Base-by-base conservation (phyloP, 2,113 vertebrate genomes). In the Nyctereutes procyonoides region DNA sequence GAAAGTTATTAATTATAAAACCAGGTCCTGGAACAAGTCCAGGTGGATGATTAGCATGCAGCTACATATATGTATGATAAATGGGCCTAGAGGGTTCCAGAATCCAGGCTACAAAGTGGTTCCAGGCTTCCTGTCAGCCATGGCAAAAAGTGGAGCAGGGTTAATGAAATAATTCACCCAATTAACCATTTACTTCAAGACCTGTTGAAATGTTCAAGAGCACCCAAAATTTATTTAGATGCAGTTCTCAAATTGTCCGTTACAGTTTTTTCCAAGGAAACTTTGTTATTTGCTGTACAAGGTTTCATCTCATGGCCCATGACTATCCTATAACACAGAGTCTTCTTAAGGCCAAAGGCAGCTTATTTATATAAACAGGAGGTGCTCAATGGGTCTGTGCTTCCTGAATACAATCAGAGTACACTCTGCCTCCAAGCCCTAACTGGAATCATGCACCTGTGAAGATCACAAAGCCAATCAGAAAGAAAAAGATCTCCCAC, bases 351-450 rank as follows among this genome's bases (percentile, higher is more conserved):
- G 69, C 51, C 92, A 79, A 87, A 43, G 53, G 48, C 79, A 92
- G 30, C 56, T 89, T 92, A 73, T 79, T 94, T 77, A 89, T 92
- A 93, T 86, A 74, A 98, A 65, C 17, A 96, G 74, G 63, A 97
- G 83, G 15, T 17, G 3, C 43, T 84, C 86, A 65, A 3, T 69
- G 88, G 76, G 53, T 71, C 89, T 96, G 15, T 87, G 89, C 73
- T 86, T 97, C 80, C 77, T 82, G 92, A 96, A 87, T 69, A 77
- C 60, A 81, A 77, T 88, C 71, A 88, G 80, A 88, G 55, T 38
- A 24, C 73, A 43, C n/a, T 86, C 55, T 60, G 26, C 58, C 69
- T 60, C 92, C 67, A 96, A 97, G 80, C 30, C 76, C 63, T 22
- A 71, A n/a, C 35, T 32, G 90, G 91, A 69, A 71, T 90, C 53